Conservation (phyloP, 2,113 vertebrate species). For the Stegostoma tigrinum region DNA sequence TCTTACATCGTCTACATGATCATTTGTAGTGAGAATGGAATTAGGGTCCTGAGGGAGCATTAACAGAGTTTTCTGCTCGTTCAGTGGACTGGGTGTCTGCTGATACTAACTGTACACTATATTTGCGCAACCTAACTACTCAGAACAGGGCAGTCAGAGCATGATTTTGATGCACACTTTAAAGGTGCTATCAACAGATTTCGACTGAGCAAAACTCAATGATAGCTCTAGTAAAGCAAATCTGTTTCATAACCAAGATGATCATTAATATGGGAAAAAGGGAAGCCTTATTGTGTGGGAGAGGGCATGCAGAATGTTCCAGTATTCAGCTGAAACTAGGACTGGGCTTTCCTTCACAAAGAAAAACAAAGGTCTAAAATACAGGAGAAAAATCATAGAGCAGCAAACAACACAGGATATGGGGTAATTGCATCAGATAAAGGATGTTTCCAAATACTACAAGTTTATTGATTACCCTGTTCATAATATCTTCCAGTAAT, state of each 20-base stretch:
- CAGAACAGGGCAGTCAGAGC: neutral
- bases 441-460: too few relatives aligned
- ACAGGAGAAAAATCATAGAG: too few relatives aligned
- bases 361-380: too few relatives aligned
- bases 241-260: neutral
- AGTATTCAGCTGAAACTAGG: too few relatives aligned
- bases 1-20: conserved; percentile 59
- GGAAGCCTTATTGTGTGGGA: too few relatives aligned
- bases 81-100: conserved; percentile 59
- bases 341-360: too few relatives aligned
- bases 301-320: too few relatives aligned
- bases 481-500: neutral
- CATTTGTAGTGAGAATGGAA: conserved; percentile 57
- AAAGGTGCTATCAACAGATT: neutral
- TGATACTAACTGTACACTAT: conserved; percentile 55
- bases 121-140: conserved; percentile 56
- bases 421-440: too few relatives aligned
- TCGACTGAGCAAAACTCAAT: neutral
- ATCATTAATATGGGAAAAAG: too few relatives aligned
- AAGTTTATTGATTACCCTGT: too few relatives aligned
- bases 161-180: neutral
- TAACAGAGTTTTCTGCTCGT: conserved; percentile 59
- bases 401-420: too few relatives aligned
- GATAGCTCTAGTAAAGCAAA: neutral
- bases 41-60: conserved; percentile 57